Conservation (phyloP, 2,888 invertebrate species). For the Heliconius ismenius region DNA sequence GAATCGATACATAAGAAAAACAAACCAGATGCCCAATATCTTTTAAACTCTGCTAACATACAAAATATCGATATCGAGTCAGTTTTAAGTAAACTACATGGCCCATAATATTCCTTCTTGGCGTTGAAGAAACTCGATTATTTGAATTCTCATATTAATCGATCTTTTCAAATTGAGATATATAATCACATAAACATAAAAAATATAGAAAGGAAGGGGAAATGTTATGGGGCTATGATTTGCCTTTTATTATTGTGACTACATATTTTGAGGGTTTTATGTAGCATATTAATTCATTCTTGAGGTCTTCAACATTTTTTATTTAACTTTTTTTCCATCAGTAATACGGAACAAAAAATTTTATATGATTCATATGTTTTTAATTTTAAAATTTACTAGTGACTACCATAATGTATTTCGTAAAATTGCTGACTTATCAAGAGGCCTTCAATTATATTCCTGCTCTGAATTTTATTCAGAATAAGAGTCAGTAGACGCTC, state of each 20-base stretch:
- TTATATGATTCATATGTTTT: background rate
- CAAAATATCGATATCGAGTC: conserved; percentile 77
- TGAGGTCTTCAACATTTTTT: background rate
- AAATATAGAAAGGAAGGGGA: background rate
- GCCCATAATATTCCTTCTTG: conserved; percentile 55
- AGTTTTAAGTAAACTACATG: conserved; percentile 74
- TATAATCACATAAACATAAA: background rate
- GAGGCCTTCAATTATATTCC: background rate
- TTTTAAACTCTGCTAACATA: conserved; percentile 67
- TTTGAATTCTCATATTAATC: background rate
- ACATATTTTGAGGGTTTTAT: background rate
- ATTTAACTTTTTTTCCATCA: background rate
- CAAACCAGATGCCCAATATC: conserved; percentile 63
- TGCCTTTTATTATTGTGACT: conserved; percentile 2
- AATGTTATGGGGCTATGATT: background rate
- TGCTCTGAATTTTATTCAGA: background rate
- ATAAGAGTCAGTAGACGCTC: background rate
- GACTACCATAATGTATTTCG: background rate
- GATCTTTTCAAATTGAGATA: background rate
- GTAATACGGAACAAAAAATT: background rate
- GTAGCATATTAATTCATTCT: background rate
- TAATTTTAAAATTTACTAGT: conserved; percentile 1
- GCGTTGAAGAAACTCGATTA: conserved; percentile 6
- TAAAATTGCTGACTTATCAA: background rate
- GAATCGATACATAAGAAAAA: conserved; percentile 61